Evolutionary conservation across 2,888 invertebrate genomes (phyloP).

Genomic region (Sinodicranocentrus sp.): DNA sequence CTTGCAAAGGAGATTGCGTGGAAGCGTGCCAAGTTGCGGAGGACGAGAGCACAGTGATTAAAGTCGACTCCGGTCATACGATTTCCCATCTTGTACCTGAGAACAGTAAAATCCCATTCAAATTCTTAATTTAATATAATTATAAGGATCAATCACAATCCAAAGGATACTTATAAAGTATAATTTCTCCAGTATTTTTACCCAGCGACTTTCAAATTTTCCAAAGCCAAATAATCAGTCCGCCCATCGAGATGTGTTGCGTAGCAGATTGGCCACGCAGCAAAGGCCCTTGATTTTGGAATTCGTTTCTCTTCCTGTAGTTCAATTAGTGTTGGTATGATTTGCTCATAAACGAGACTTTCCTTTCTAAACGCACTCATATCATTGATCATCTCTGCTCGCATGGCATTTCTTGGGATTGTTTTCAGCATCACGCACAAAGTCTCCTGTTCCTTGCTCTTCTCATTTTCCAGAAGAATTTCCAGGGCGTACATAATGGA

Average conservation of each 20-base stretch:
- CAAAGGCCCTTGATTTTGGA: constrained; percentile 25
- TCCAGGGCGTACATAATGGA: constrained; percentile 74
- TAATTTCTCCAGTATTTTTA: constrained; percentile 26
- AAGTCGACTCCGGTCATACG: constrained; percentile 71
- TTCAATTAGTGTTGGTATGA: constrained; percentile 52
- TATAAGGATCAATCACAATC: too few species aligned
- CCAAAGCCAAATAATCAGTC: constrained; percentile 70
- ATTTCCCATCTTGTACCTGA: constrained; percentile 56
- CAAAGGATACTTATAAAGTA: too few species aligned
- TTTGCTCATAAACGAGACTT: constrained; percentile 54
- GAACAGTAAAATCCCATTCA: neutral
- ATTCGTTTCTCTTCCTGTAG: constrained; percentile 61
- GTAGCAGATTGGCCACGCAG: constrained; percentile 68
- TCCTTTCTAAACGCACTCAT: constrained; percentile 71
- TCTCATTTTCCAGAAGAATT: constrained; percentile 60
- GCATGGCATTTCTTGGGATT: constrained; percentile 61
- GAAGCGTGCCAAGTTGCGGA: constrained; percentile 69
- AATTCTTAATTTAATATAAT: too few species aligned
- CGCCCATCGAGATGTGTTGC: constrained; percentile 58
- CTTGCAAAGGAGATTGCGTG: constrained; percentile 74
- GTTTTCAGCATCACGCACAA: constrained; percentile 72
- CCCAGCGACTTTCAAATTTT: constrained; percentile 67
- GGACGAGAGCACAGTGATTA: constrained; percentile 60
- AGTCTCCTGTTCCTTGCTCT: constrained; percentile 28
- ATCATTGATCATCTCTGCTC: constrained; percentile 71